Evolutionary conservation across 2,888 invertebrate species (phyloP).

Genomic region (Megamerina dolium): DNA sequence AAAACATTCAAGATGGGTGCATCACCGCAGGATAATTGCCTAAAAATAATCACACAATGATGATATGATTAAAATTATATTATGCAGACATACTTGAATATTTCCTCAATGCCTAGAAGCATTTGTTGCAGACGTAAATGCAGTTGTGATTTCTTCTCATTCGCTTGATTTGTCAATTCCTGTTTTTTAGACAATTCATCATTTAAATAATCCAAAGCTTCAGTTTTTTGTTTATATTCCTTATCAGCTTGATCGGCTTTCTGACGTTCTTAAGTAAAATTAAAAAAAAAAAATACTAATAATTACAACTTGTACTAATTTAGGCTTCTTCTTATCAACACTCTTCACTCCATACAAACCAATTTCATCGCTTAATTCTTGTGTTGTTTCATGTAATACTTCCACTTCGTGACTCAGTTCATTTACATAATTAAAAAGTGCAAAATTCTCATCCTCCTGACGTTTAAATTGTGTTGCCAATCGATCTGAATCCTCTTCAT

Average conservation of each 20-base stretch:
- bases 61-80: neutral
- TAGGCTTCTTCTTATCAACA: no score
- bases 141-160: slow-evolving; percentile 36
- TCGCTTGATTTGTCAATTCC: slow-evolving; percentile 30
- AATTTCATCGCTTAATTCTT: slow-evolving; percentile 58
- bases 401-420: slow-evolving; percentile 81
- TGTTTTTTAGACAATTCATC: slow-evolving; percentile 34
- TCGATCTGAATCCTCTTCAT: slow-evolving; percentile 61
- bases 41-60: slow-evolving; percentile 26
- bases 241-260: slow-evolving; percentile 42
- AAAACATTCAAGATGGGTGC: slow-evolving; percentile 66
- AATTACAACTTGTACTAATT: neutral
- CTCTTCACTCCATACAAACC: slow-evolving; percentile 50
- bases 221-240: slow-evolving; percentile 38
- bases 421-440: slow-evolving; percentile 84
- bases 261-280: slow-evolving; percentile 33
- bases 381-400: slow-evolving; percentile 62
- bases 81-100: slow-evolving; percentile 38
- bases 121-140: slow-evolving; percentile 40
- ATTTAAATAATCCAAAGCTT: slow-evolving; percentile 42
- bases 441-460: slow-evolving; percentile 86
- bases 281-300: slow-evolving; percentile 1
- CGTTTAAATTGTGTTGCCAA: slow-evolving; percentile 71
- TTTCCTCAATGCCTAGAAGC: slow-evolving; percentile 52
- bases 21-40: slow-evolving; percentile 65